phyloP scores from a whole-genome alignment of 2,888 invertebrate species.

The Noctua janthina region DNA sequence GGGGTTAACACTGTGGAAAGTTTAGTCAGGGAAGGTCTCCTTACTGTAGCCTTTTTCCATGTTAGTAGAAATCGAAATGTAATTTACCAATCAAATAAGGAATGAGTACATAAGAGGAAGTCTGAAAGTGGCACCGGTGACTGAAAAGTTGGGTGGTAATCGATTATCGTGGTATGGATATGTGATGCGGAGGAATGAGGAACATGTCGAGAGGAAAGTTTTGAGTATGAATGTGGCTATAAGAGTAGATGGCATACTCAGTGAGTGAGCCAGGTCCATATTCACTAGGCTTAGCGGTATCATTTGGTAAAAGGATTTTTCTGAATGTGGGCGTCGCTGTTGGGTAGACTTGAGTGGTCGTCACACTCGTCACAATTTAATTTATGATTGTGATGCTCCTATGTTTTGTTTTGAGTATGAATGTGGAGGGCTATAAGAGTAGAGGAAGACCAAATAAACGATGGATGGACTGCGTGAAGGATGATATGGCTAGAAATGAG shows the following conservation, averaged over 20 bases:
- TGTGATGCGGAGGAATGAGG: not conserved
- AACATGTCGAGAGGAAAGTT: not conserved
- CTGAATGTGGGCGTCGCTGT: too few species aligned
- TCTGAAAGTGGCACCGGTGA: not conserved
- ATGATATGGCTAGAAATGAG: not conserved
- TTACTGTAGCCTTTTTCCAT: not conserved
- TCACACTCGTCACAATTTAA: too few species aligned
- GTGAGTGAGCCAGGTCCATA: too few species aligned
- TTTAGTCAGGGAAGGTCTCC: constrained; percentile 17
- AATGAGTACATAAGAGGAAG: not conserved
- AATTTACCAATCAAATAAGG: not conserved
- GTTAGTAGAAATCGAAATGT: not conserved
- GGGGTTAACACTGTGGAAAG: constrained; percentile 27
- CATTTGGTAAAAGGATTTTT: too few species aligned
- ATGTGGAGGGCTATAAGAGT: not conserved
- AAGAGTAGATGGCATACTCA: not conserved
- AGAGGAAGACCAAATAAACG: not conserved
- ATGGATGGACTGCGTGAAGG: not conserved
- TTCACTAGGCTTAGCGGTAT: too few species aligned
- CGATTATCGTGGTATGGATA: not conserved
- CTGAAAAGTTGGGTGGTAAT: not conserved
- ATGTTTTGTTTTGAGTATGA: not conserved
- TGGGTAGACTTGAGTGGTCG: too few species aligned
- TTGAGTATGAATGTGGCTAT: not conserved
- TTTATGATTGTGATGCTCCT: too few species aligned